Evolutionary conservation across 2,797 vertebrate genomes (phyloP).

Genomic region (Cephalopachus bancanus): DNA sequence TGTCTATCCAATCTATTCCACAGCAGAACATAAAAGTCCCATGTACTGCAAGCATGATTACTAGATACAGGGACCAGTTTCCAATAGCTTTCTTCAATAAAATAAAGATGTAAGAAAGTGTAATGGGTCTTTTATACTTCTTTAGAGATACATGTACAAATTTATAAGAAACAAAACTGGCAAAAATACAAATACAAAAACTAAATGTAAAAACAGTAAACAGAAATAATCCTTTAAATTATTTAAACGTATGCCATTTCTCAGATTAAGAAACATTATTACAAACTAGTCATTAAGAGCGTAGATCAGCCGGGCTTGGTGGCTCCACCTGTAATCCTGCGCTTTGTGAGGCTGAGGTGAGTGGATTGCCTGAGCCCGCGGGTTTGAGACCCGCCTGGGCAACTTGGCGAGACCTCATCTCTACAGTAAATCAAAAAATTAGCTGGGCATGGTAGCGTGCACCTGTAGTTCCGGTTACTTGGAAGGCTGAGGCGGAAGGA

Average conservation of each 20-base stretch:
- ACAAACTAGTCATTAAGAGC: not conserved
- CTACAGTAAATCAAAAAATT: too few relatives aligned
- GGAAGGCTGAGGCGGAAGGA: too few relatives aligned
- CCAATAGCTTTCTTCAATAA: conserved; percentile 47
- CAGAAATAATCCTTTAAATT: conserved; percentile 58
- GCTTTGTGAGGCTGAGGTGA: too few relatives aligned
- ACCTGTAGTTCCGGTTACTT: too few relatives aligned
- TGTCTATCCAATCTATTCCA: not conserved
- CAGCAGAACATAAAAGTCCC: not conserved
- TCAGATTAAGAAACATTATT: conserved; percentile 45
- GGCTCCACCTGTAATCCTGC: too few relatives aligned
- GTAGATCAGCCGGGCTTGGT: too few relatives aligned
- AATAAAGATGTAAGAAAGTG: conserved; percentile 44
- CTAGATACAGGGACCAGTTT: not conserved
- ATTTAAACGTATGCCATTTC: conserved; percentile 42
- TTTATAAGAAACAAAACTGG: conserved; percentile 18
- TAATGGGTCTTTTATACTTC: not conserved
- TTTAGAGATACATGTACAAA: conserved; percentile 30
- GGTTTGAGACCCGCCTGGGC: too few relatives aligned
- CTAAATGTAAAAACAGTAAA: not conserved
- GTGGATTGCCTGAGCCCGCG: too few relatives aligned
- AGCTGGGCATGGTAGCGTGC: too few relatives aligned
- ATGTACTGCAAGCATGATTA: not conserved
- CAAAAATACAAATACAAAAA: conserved; percentile 63
- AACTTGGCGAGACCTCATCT: too few relatives aligned